Evolutionary conservation across 2,797 vertebrate genomes (phyloP).

Genomic region (Acanthurus lineatus): DNA sequence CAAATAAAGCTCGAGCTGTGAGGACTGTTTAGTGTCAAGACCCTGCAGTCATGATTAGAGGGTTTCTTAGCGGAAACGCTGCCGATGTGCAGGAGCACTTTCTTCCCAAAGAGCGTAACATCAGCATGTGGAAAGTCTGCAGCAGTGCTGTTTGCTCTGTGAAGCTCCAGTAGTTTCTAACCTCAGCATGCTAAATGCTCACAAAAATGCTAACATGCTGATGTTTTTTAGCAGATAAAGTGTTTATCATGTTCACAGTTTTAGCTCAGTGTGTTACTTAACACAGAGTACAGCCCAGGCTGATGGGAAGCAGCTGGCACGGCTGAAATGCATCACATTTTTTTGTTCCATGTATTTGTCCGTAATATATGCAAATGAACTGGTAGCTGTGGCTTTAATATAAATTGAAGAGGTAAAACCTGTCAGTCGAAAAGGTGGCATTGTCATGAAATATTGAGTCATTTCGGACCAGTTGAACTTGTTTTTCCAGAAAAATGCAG

Average conservation of each 20-base stretch:
- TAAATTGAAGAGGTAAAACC: not conserved
- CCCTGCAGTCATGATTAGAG: constrained; percentile 12
- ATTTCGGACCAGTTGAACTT: not conserved
- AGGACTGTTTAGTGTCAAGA: constrained; percentile 48
- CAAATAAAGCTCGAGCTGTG: constrained; percentile 44
- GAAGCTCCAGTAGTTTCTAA: not conserved
- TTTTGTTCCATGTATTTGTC: not conserved
- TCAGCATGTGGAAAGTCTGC: not conserved
- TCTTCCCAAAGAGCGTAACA: not conserved
- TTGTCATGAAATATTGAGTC: not conserved
- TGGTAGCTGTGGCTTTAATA: too few relatives aligned
- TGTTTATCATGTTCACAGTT: not conserved
- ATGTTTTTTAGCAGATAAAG: not conserved
- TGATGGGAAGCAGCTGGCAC: not conserved
- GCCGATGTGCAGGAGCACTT: constrained; percentile 13
- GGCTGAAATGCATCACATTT: not conserved
- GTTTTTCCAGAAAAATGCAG: not conserved
- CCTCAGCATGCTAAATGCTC: not conserved
- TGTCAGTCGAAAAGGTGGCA: too few relatives aligned
- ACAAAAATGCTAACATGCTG: not conserved
- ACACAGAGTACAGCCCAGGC: too few relatives aligned
- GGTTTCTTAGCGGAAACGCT: constrained; percentile 9
- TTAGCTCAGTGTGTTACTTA: not conserved
- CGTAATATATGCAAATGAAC: not conserved
- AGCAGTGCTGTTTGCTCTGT: not conserved